Conservation (phyloP, 2,888 invertebrate genomes). For the Aelia acuminata region DNA sequence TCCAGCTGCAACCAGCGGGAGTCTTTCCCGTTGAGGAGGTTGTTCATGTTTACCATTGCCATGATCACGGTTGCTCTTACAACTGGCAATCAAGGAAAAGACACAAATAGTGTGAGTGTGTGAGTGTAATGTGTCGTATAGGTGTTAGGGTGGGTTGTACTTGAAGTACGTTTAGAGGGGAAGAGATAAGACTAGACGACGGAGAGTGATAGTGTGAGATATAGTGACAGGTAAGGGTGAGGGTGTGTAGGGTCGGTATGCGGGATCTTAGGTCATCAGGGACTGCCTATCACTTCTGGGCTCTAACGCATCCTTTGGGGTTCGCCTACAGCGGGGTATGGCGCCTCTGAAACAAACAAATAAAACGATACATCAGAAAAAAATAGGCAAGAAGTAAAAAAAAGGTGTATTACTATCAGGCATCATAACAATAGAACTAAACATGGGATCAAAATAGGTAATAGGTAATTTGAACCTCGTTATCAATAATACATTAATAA, state of each 20-base stretch:
- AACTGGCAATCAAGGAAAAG: conserved; percentile 55
- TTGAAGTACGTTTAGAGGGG: conserved; percentile 29
- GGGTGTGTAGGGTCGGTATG: conserved; percentile 52
- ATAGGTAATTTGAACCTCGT: no score
- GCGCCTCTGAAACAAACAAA: conserved; percentile 56
- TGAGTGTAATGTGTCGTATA: conserved; percentile 39
- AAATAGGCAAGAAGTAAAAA: no score
- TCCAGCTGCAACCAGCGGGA: conserved; percentile 99
- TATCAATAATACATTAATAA: no score
- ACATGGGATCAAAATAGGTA: no score
- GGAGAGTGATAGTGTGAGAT: conserved; percentile 54
- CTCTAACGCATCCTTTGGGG: conserved; percentile 56
- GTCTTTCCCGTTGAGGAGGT: conserved; percentile 97
- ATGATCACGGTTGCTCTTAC: conserved; percentile 68
- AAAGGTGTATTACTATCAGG: no score
- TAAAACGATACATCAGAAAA: conserved; percentile 5
- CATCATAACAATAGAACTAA: no score
- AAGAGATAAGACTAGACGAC: conserved; percentile 45
- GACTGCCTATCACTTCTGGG: conserved; percentile 29
- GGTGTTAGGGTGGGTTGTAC: conserved; percentile 34
- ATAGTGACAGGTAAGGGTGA: conserved; percentile 53
- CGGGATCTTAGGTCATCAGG: conserved; percentile 56
- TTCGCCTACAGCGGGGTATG: conserved; percentile 56
- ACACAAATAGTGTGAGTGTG: conserved; percentile 48
- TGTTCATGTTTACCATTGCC: conserved; percentile 97